Percentiles rank a stretch among this genome's conserved stretches.
These are phyloP conservation scores for Notechis scutatus DNA, from an alignment of 2,113 vertebrate genomes.

Conservation along the genomic window DNA sequence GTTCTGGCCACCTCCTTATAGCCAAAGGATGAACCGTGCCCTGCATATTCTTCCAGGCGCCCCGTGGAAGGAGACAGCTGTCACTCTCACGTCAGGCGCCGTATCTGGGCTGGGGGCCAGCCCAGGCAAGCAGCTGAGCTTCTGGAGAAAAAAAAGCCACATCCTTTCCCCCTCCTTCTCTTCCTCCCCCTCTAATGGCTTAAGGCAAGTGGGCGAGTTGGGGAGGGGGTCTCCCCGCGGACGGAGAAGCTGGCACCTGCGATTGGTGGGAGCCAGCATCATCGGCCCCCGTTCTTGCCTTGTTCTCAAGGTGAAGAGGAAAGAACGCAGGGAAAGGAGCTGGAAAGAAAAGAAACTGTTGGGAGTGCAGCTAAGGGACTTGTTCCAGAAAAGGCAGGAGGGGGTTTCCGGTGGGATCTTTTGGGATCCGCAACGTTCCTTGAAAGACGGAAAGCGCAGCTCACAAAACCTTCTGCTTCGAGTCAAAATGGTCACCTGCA, in stretches of 20 bases:
- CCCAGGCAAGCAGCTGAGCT: background rate
- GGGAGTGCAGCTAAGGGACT: background rate
- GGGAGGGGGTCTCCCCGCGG: background rate
- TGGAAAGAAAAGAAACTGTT: background rate
- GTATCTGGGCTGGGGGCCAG: background rate
- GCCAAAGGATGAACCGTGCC: background rate
- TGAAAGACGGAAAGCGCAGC: background rate
- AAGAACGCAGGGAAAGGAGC: background rate
- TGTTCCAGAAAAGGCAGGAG: background rate
- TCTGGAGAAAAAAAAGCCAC: too few species aligned
- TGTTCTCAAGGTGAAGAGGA: slow-evolving; percentile 9
- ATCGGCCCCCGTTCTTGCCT: background rate
- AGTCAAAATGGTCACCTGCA: background rate
- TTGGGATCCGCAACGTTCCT: background rate
- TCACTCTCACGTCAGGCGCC: background rate
- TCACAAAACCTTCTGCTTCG: background rate
- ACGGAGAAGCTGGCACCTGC: background rate
- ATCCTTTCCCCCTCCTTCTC: background rate
- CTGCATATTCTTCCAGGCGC: background rate
- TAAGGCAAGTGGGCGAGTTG: background rate
- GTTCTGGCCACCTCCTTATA: background rate
- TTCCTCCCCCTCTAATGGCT: background rate
- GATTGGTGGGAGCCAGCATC: background rate
- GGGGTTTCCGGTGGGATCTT: background rate
- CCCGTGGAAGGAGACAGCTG: background rate